These are phyloP conservation scores for Tanaodytes sp. DNA, from an alignment of 2,888 invertebrate species.

Conservation along the genomic window DNA sequence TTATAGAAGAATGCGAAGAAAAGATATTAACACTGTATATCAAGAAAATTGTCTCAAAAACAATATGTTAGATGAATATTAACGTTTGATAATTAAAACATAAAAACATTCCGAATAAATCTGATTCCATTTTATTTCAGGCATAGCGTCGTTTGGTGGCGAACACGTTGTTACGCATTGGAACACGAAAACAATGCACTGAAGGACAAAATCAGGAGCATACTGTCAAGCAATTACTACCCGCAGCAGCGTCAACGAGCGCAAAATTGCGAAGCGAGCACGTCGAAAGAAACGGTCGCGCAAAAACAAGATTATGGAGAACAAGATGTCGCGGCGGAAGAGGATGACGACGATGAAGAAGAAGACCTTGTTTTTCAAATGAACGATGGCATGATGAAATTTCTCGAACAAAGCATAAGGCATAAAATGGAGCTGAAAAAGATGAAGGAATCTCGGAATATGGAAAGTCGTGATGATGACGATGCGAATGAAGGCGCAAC, in stretches of 20 bases:
- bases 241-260: slow-evolving; percentile 18
- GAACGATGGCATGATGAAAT: slow-evolving; percentile 78
- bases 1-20: too few relatives aligned
- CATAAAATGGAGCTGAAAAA: slow-evolving; percentile 73
- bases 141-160: slow-evolving; percentile 69
- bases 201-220: slow-evolving; percentile 57
- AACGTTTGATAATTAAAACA: too few relatives aligned
- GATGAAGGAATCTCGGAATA: slow-evolving; percentile 55
- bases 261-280: slow-evolving; percentile 11
- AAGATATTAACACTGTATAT: too few relatives aligned
- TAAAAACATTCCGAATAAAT: too few relatives aligned
- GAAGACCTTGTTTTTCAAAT: slow-evolving; percentile 75
- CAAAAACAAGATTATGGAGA: slow-evolving; percentile 17
- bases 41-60: too few relatives aligned
- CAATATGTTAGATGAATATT: too few relatives aligned
- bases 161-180: slow-evolving; percentile 66
- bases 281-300: neutral
- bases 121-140: too few relatives aligned
- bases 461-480: slow-evolving; percentile 17
- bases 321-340: slow-evolving; percentile 24
- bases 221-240: slow-evolving; percentile 34
- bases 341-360: slow-evolving; percentile 60
- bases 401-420: slow-evolving; percentile 77
- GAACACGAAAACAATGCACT: slow-evolving; percentile 67
- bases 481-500: slow-evolving; percentile 42